Base-by-base conservation (phyloP, 1,140 invertebrate genomes). In the Macrostomum lignano region DNA sequence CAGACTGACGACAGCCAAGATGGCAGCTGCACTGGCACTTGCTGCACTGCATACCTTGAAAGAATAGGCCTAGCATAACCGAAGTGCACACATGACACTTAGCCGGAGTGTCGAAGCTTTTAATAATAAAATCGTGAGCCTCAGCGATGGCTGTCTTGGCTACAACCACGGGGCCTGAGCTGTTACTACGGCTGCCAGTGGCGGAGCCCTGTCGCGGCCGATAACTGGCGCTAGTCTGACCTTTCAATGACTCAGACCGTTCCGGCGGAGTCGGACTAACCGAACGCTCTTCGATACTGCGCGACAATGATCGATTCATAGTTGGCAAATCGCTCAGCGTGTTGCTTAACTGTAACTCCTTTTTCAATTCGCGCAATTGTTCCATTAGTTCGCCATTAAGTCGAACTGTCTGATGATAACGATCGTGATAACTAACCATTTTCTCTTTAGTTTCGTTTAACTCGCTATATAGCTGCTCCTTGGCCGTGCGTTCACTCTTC, bases 41-140 rank as follows among this genome's bases (percentile, higher is more conserved):
- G 63, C 84, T 78, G 58, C 82, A 93, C 17, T 84, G 77, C 42
- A 82, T 73, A 30, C 81, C 82, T 60, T 91, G 82, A 30, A 81
- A 62, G 29, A 75, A 76, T 17, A 66, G 47, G 17, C 78, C 78
- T 37, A 88, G 74, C 77, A 98, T 82, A 23, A 96, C 64, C 2
- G 82, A 91, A 5, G 86, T 94, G 54, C 88, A 98, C 47, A 84
- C 75, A 49, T 76, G 81, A 55, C 88, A 98, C 60, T 96, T 96
- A 15, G 79, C 76, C 20, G 86, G 86, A 35, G 74, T 73, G 36
- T 72, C 74, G 58, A 88, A 96, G 3, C 75, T 84, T 42, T 76
- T 68, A 33, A 86, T 76, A 35, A 78, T 60, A 61, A 96, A 96
- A 50, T 82, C 59, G 74, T 93, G 84, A 9, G 72, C 68, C 26